Conservation (phyloP, 2,113 vertebrate genomes). For the Chinchilla lanigera region DNA sequence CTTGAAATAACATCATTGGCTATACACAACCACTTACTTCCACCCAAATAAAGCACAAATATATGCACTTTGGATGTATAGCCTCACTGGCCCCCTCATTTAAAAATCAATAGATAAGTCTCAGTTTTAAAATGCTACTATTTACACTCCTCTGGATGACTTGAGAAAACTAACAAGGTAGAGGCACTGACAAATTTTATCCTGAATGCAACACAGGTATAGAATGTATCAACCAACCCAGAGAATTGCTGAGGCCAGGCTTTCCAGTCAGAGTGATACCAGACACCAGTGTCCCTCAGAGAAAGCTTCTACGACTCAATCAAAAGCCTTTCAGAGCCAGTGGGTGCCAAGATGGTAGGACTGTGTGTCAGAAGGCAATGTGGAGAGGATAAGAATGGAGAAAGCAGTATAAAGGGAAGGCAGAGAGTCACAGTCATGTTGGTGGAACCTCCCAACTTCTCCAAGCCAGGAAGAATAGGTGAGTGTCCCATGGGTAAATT, state of each 20-base stretch:
- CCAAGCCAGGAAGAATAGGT: not conserved
- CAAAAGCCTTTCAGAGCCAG: not conserved
- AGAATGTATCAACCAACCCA: not conserved
- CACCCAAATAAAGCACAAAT: not conserved
- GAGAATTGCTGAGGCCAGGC: not conserved
- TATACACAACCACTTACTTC: not conserved
- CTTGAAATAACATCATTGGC: not conserved
- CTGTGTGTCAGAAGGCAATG: not conserved
- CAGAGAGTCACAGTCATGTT: not conserved
- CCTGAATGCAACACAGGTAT: not conserved
- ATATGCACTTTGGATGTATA: not conserved
- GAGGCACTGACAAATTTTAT: conserved; percentile 4
- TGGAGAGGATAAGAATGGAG: not conserved
- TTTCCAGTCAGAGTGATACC: not conserved
- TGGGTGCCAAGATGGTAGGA: not conserved
- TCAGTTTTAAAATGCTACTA: not conserved
- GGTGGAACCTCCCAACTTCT: not conserved
- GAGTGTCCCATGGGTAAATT: not conserved
- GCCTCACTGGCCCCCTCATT: not conserved
- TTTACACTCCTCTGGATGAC: not conserved
- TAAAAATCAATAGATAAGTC: not conserved
- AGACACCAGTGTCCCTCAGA: not conserved
- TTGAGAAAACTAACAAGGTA: not conserved
- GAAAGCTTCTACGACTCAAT: not conserved
- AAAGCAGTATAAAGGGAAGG: not conserved